These are phyloP conservation scores for Barnardius zonarius DNA, from an alignment of 2,113 vertebrate genomes.

Conservation along the genomic window DNA sequence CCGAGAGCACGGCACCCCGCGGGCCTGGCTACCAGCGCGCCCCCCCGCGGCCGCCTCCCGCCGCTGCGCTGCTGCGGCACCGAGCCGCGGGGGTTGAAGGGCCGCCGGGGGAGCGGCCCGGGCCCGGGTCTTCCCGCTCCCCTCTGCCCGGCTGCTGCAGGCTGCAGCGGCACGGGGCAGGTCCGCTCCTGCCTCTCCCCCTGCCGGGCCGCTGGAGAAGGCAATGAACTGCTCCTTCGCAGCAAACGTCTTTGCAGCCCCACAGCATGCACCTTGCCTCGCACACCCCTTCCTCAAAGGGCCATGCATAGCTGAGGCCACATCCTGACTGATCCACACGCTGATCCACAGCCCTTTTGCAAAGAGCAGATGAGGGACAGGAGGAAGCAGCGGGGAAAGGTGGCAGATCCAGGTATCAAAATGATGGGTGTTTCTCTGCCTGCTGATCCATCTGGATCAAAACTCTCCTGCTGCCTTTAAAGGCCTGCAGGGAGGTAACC, in stretches of 20 bases:
- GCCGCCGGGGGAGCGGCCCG: no score
- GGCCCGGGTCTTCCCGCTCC: no score
- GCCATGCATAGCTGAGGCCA: accelerated
- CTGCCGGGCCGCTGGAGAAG: neutral
- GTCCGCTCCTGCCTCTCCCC: neutral
- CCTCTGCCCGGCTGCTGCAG: neutral
- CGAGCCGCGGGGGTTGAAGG: neutral
- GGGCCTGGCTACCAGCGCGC: neutral
- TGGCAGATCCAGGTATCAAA: neutral
- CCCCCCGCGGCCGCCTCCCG: neutral
- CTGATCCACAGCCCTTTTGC: neutral
- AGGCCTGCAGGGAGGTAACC: accelerated
- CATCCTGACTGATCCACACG: neutral
- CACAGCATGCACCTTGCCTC: neutral
- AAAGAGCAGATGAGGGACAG: neutral
- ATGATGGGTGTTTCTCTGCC: neutral
- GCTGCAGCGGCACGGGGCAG: neutral
- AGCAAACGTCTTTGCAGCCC: accelerated
- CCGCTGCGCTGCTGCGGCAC: neutral
- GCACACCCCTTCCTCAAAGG: neutral
- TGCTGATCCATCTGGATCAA: neutral
- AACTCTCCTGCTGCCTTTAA: neutral
- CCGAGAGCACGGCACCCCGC: neutral
- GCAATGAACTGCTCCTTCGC: accelerated
- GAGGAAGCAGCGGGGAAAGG: neutral